These are phyloP conservation scores for Drosophila neutralis DNA, from an alignment of 2,888 invertebrate genomes.

Conservation along the genomic window DNA sequence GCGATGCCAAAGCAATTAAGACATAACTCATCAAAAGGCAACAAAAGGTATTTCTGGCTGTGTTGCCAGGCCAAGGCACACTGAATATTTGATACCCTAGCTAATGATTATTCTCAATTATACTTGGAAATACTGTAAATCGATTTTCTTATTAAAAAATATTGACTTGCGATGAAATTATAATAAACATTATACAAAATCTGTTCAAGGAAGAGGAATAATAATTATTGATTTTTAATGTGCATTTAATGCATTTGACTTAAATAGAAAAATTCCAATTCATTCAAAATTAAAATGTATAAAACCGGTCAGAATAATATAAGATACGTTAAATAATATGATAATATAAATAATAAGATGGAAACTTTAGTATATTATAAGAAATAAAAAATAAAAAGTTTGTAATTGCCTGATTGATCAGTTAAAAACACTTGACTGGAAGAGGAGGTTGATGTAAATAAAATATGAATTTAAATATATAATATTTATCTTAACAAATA, in stretches of 20 bases:
- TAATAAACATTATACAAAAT: neutral
- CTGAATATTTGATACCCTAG: constrained; percentile 24
- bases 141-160: neutral
- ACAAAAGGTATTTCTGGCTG: constrained; percentile 34
- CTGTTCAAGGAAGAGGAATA: neutral
- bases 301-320: neutral
- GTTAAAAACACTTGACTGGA: neutral
- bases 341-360: neutral
- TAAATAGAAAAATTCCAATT: neutral
- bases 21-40: constrained; percentile 42
- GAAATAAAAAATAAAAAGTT: too few species aligned
- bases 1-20: constrained; percentile 53
- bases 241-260: neutral
- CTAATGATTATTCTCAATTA: neutral
- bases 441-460: neutral
- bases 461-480: neutral
- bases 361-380: neutral
- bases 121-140: neutral
- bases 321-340: neutral
- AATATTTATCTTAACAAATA: neutral
- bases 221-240: neutral
- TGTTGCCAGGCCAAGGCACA: constrained; percentile 4
- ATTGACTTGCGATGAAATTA: neutral
- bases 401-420: neutral
- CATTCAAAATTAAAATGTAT: neutral